Percentiles rank a stretch among this genome's conserved stretches.
Evolutionary conservation across 1,140 invertebrate species (phyloP).

Genomic region (Drosophila rhopaloa): DNA sequence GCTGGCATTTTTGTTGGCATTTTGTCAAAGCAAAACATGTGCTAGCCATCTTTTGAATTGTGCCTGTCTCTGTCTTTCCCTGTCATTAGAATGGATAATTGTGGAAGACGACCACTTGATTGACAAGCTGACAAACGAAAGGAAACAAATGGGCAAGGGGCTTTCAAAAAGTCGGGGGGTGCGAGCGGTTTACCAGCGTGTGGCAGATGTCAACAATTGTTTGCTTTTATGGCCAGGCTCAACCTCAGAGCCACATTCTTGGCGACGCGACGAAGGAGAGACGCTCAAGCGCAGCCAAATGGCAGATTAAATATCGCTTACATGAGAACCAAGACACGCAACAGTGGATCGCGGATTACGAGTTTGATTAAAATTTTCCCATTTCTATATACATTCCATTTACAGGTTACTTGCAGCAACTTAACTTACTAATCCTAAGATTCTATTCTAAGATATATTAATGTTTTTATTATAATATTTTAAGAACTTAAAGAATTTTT

Average conservation of each 20-base stretch:
- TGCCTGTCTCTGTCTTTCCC: slow-evolving; percentile 49
- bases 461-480: too few species aligned
- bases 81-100: slow-evolving; percentile 82
- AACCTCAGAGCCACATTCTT: slow-evolving; percentile 55
- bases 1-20: slow-evolving; percentile 66
- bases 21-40: slow-evolving; percentile 76
- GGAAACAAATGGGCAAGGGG: slow-evolving; percentile 10
- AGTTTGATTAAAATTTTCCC: too few species aligned
- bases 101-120: slow-evolving; percentile 65
- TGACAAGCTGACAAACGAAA: slow-evolving; percentile 63
- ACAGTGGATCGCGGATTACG: slow-evolving; percentile 12
- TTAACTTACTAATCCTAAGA: too few species aligned
- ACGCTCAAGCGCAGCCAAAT: slow-evolving; percentile 50
- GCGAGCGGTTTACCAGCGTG: slow-evolving; percentile 31
- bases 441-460: too few species aligned
- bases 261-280: slow-evolving; percentile 10
- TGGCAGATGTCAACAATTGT: slow-evolving; percentile 80
- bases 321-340: slow-evolving; percentile 28
- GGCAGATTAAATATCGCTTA: slow-evolving; percentile 71
- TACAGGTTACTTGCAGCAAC: too few species aligned
- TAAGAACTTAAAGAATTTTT: too few species aligned
- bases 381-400: too few species aligned
- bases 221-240: slow-evolving; percentile 57
- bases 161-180: neutral
- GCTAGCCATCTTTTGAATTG: slow-evolving; percentile 67